Evolutionary conservation across 2,888 invertebrate genomes (phyloP).

Genomic region (Perizoma flavofasciatum): DNA sequence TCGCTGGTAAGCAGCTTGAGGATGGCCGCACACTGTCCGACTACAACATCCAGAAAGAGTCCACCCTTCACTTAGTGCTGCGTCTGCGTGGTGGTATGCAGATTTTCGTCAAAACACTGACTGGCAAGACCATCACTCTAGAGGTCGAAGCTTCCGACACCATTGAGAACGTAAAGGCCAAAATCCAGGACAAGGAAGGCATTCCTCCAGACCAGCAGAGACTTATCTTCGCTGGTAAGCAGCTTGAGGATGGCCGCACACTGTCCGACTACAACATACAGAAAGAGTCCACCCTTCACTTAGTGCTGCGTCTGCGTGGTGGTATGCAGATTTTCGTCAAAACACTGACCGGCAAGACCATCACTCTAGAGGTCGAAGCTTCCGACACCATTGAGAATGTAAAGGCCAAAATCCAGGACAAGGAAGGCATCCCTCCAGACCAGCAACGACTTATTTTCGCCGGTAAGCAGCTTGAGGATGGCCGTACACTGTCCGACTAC

Average conservation of each 20-base stretch:
- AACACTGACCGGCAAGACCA: constrained; percentile 32
- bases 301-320: constrained; percentile 35
- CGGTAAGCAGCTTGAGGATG: constrained; percentile 36
- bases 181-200: constrained; percentile 26
- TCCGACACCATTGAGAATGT: constrained; percentile 34
- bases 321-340: constrained; percentile 34
- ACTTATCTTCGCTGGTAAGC: constrained; percentile 26
- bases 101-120: constrained; percentile 21
- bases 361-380: constrained; percentile 31
- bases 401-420: constrained; percentile 34
- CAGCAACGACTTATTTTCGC: constrained; percentile 35
- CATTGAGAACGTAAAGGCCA: constrained; percentile 21
- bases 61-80: constrained; percentile 12
- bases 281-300: constrained; percentile 27
- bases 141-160: constrained; percentile 22
- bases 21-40: constrained; percentile 27
- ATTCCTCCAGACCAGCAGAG: constrained; percentile 26
- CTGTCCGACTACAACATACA: constrained; percentile 24
- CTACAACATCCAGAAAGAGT: constrained; percentile 23
- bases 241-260: constrained; percentile 23
- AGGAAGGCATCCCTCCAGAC: constrained; percentile 36
- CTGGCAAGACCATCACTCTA: constrained; percentile 19
- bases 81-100: constrained; percentile 27
- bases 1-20: constrained; percentile 27
- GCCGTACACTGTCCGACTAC: constrained; percentile 33